Percentiles rank a stretch among this genome's conserved stretches.
phyloP scores from a whole-genome alignment of 2,797 vertebrate genomes.

The Scleropages formosus region DNA sequence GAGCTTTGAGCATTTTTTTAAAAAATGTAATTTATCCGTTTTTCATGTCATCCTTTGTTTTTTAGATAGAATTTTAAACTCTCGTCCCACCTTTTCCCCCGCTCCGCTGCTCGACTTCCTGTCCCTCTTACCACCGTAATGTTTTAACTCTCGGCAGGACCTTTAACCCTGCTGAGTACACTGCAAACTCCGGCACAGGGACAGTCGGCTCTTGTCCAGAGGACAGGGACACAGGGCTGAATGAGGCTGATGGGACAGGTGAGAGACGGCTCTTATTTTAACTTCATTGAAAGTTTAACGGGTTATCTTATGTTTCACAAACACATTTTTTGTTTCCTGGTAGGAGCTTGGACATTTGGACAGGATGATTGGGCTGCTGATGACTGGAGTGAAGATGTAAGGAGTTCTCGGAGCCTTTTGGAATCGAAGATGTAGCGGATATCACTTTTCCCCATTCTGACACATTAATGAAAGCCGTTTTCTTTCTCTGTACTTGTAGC shows the following conservation, averaged over 20 bases:
- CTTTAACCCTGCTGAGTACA: slow-evolving; percentile 91
- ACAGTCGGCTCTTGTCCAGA: slow-evolving; percentile 74
- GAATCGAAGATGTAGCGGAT: background rate
- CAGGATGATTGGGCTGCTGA: slow-evolving; percentile 91
- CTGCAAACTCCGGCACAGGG: slow-evolving; percentile 63
- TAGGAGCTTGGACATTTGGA: slow-evolving; percentile 82
- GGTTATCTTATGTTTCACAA: background rate
- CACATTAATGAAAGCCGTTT: background rate
- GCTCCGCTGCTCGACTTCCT: background rate
- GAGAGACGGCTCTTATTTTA: slow-evolving; percentile 25
- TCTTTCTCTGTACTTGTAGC: slow-evolving; percentile 49
- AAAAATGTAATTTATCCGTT: background rate
- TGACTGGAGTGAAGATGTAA: slow-evolving; percentile 97
- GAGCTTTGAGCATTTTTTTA: no score
- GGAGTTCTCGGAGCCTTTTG: slow-evolving; percentile 44
- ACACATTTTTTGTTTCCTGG: background rate
- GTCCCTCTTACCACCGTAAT: background rate
- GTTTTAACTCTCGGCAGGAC: slow-evolving; percentile 65
- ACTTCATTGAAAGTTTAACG: background rate
- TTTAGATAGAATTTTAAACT: background rate
- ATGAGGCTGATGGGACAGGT: slow-evolving; percentile 81
- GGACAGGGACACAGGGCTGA: slow-evolving; percentile 77
- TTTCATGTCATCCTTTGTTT: background rate
- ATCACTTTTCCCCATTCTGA: background rate
- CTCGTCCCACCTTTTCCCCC: no score